These are phyloP conservation scores for Pipistrellus pipistrellus DNA, from an alignment of 2,797 vertebrate species.

Conservation along the genomic window DNA sequence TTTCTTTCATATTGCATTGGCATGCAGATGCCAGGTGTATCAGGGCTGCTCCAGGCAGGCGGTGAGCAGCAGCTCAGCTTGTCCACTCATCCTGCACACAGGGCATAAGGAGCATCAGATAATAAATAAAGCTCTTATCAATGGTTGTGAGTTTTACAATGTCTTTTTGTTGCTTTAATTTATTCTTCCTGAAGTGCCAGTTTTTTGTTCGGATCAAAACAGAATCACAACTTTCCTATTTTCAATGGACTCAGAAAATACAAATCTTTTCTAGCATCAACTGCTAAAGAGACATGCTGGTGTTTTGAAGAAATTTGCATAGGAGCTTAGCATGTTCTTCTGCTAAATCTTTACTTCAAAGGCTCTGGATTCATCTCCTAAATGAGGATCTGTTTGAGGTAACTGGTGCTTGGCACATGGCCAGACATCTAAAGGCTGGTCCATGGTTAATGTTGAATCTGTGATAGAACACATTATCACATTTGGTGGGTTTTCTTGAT, in stretches of 20 bases:
- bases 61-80: not conserved
- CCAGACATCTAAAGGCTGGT: too few relatives aligned
- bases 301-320: not conserved
- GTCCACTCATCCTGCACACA: not conserved
- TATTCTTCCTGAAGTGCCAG: not conserved
- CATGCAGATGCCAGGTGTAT: not conserved
- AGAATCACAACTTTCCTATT: not conserved
- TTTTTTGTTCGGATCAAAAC: not conserved
- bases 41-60: not conserved
- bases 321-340: not conserved
- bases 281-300: not conserved
- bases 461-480: accelerated
- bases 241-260: not conserved
- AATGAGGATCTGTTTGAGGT: accelerated
- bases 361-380: not conserved
- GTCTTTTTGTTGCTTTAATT: not conserved
- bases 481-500: not conserved
- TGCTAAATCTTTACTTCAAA: not conserved
- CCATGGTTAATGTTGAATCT: accelerated
- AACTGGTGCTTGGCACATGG: accelerated
- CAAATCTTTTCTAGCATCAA: not conserved
- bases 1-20: not conserved
- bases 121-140: accelerated
- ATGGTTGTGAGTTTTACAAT: accelerated
- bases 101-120: accelerated